Evolutionary conservation across 2,888 invertebrate genomes (phyloP).

Genomic region (Halictus ligatus): DNA sequence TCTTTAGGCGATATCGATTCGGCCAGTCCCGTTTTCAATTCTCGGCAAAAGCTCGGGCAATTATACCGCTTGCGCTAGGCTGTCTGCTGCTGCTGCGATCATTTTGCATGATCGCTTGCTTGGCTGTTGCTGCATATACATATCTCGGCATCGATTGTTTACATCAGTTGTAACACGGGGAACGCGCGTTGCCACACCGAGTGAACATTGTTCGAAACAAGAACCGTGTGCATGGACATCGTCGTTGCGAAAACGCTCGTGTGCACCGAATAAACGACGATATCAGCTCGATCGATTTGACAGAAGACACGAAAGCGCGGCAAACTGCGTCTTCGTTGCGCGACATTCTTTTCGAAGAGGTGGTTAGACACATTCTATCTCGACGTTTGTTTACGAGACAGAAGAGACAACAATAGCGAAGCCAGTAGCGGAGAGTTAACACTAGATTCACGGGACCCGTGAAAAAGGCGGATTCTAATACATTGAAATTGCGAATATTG

Average conservation of each 20-base stretch:
- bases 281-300: slow-evolving; percentile 43
- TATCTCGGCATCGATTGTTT: slow-evolving; percentile 62
- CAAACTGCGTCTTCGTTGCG: slow-evolving; percentile 40
- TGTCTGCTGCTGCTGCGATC: slow-evolving; percentile 38
- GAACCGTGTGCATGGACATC: slow-evolving; percentile 31
- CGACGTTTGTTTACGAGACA: background rate
- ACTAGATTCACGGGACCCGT: no score
- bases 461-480: no score
- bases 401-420: background rate
- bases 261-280: background rate
- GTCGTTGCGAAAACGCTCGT: background rate
- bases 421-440: no score
- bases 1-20: slow-evolving; percentile 69
- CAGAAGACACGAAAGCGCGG: slow-evolving; percentile 61
- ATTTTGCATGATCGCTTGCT: slow-evolving; percentile 62
- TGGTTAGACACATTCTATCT: slow-evolving; percentile 30
- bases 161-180: slow-evolving; percentile 58
- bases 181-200: slow-evolving; percentile 34
- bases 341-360: background rate
- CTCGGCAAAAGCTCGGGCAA: slow-evolving; percentile 59
- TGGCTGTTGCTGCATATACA: slow-evolving; percentile 47
- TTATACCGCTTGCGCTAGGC: slow-evolving; percentile 51
- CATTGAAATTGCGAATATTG: no score
- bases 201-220: slow-evolving; percentile 23
- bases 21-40: slow-evolving; percentile 70